Percentiles rank a stretch among this genome's conserved stretches.
Conservation (phyloP, 1,140 invertebrate species). For the Drosophila ficusphila region DNA sequence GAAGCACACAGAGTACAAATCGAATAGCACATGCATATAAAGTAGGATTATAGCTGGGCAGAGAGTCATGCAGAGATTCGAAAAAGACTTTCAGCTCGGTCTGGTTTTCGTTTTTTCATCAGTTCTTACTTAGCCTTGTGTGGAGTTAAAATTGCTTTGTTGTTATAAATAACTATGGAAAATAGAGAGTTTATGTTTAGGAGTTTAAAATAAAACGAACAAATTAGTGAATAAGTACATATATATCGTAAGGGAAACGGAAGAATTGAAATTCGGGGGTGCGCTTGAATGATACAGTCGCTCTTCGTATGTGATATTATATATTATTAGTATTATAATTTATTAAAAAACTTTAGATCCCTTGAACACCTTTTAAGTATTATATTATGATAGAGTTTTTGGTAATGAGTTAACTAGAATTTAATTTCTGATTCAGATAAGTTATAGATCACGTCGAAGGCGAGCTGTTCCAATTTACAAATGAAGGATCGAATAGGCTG, state of each 20-base stretch:
- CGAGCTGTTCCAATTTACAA: constrained; percentile 26
- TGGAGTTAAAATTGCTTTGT: constrained; percentile 71
- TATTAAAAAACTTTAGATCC: no score
- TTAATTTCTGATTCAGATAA: constrained; percentile 6
- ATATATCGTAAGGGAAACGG: constrained; percentile 29
- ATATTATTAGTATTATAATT: no score
- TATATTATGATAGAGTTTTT: not conserved
- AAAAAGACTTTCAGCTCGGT: constrained; percentile 23
- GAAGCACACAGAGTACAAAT: constrained; percentile 45
- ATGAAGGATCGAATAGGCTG: constrained; percentile 29
- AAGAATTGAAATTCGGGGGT: constrained; percentile 42
- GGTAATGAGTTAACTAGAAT: not conserved
- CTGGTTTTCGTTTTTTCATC: constrained; percentile 14
- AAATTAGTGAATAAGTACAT: constrained; percentile 42
- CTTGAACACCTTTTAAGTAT: no score
- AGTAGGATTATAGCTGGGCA: constrained; percentile 9
- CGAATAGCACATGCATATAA: constrained; percentile 32
- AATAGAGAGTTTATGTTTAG: constrained; percentile 73
- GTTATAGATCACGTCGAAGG: constrained; percentile 44
- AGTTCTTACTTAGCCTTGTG: constrained; percentile 75
- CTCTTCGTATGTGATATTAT: constrained; percentile 16
- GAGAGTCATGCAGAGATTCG: constrained; percentile 57
- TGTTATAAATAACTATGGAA: constrained; percentile 64
- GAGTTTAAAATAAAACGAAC: constrained; percentile 26
- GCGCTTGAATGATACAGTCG: constrained; percentile 41